Percentiles rank a stretch among this genome's conserved stretches.
phyloP scores from a whole-genome alignment of 2,797 vertebrate genomes.

The Xerus rutilus region DNA sequence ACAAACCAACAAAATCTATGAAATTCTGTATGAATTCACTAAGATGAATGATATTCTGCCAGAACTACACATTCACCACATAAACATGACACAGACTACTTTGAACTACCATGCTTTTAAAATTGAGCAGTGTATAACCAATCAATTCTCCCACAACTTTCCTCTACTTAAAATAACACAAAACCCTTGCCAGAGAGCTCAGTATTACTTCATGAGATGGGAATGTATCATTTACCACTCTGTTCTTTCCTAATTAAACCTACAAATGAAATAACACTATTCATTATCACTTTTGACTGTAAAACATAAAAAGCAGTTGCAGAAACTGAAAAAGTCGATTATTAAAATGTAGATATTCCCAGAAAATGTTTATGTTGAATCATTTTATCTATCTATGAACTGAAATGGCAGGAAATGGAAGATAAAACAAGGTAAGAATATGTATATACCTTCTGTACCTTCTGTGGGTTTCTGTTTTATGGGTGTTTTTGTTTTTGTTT shows the following conservation, averaged over 20 bases:
- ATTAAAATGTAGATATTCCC: not conserved
- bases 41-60: not conserved
- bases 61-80: not conserved
- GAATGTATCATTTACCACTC: not conserved
- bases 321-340: not conserved
- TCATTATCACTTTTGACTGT: not conserved
- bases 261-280: not conserved
- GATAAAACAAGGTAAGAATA: not conserved
- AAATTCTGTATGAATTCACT: constrained; percentile 1
- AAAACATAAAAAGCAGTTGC: not conserved
- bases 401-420: not conserved
- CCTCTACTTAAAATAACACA: not conserved
- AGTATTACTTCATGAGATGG: not conserved
- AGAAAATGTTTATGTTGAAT: not conserved
- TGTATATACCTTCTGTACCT: not conserved
- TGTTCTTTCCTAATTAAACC: not conserved
- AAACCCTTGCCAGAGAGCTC: not conserved
- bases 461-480: too few relatives aligned
- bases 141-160: not conserved
- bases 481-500: too few relatives aligned
- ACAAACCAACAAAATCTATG: not conserved
- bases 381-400: not conserved
- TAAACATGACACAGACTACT: not conserved
- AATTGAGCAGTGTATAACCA: not conserved
- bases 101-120: not conserved